phyloP scores from a whole-genome alignment of 2,113 vertebrate species.

The Tachuris rubrigastra region DNA sequence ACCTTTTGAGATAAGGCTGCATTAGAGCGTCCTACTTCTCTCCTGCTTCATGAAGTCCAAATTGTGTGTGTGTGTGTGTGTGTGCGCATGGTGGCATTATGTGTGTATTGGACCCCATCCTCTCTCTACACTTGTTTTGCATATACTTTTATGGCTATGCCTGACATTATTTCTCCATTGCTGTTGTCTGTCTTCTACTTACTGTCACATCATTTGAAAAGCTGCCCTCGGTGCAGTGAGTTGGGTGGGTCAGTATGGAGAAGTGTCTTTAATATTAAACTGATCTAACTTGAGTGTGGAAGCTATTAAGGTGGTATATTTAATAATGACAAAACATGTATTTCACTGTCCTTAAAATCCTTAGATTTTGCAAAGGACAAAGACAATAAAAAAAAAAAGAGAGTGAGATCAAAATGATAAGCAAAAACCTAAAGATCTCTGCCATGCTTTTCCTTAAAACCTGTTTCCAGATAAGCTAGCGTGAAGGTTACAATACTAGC shows the following conservation, averaged over 20 bases:
- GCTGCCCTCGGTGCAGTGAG: neutral
- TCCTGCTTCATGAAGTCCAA: neutral
- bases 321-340: neutral
- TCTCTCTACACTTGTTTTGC: neutral
- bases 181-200: neutral
- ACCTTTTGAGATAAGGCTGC: neutral
- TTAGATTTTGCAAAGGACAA: neutral
- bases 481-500: neutral
- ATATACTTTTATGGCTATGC: neutral
- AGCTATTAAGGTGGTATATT: neutral
- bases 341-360: neutral
- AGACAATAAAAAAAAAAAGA: neutral
- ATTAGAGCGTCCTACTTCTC: neutral
- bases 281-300: neutral
- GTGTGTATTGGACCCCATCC: neutral
- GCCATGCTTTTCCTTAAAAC: neutral
- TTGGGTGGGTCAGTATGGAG: neutral
- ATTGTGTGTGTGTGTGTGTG: rapidly evolving
- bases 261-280: neutral
- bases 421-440: neutral
- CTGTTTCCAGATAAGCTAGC: neutral
- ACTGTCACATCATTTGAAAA: neutral
- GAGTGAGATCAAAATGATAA: neutral
- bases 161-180: neutral
- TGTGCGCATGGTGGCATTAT: no score